phyloP scores from a whole-genome alignment of 1,140 invertebrate genomes.

The Drosophila santomea region DNA sequence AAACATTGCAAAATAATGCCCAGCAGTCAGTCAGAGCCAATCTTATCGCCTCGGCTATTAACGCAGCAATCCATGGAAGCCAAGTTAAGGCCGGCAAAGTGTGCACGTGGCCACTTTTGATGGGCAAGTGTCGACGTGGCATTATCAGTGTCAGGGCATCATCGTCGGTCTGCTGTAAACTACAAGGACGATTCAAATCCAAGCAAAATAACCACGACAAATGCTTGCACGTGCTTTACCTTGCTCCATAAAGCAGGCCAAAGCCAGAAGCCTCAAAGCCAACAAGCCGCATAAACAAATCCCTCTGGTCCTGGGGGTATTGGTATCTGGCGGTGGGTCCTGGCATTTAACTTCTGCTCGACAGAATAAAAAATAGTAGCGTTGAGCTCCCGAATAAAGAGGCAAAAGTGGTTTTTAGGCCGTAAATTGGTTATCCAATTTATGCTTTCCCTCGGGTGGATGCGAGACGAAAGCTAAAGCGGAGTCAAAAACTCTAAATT shows the following conservation, averaged over 20 bases:
- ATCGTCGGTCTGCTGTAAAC: slow-evolving; percentile 76
- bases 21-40: slow-evolving; percentile 38
- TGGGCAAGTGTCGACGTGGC: slow-evolving; percentile 50
- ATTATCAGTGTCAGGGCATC: slow-evolving; percentile 65
- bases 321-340: slow-evolving; percentile 38
- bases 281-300: slow-evolving; percentile 49
- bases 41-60: slow-evolving; percentile 73
- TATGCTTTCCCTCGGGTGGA: slow-evolving; percentile 62
- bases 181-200: slow-evolving; percentile 77
- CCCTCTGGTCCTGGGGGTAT: slow-evolving; percentile 39
- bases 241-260: slow-evolving; percentile 66
- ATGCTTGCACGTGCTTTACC: slow-evolving; percentile 79
- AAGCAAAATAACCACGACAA: slow-evolving; percentile 81
- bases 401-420: slow-evolving; percentile 80
- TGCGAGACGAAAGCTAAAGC: slow-evolving; percentile 16
- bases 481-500: slow-evolving; percentile 19
- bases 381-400: slow-evolving; percentile 73
- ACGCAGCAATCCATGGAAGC: slow-evolving; percentile 71
- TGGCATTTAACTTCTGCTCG: slow-evolving; percentile 63
- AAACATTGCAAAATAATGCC: slow-evolving; percentile 47
- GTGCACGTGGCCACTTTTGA: slow-evolving; percentile 61
- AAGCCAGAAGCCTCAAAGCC: slow-evolving; percentile 14
- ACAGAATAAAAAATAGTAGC: slow-evolving; percentile 8
- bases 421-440: slow-evolving; percentile 83
- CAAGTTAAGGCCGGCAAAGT: slow-evolving; percentile 64